These are phyloP conservation scores for Anomalospiza imberbis DNA, from an alignment of 2,797 vertebrate genomes.

Conservation along the genomic window DNA sequence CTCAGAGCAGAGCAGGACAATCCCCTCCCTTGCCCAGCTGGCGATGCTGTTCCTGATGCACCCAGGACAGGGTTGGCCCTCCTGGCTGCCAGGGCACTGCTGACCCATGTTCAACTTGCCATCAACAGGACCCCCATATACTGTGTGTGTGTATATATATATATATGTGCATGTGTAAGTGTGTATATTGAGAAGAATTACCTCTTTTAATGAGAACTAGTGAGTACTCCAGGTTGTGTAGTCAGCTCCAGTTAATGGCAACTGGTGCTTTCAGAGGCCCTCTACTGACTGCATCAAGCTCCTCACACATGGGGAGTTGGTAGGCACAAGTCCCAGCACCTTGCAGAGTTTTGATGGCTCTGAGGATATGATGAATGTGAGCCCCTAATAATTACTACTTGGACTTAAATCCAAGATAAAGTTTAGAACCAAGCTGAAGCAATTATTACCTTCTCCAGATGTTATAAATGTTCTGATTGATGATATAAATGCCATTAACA, in stretches of 20 bases:
- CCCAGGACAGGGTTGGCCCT: fast-evolving
- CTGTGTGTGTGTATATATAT: too few species aligned
- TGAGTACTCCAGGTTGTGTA: neutral
- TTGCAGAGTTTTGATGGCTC: neutral
- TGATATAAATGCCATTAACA: neutral
- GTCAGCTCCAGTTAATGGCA: neutral
- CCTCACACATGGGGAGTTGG: fast-evolving
- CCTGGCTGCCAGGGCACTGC: neutral
- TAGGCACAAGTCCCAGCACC: neutral
- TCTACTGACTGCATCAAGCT: neutral
- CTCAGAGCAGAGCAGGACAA: fast-evolving
- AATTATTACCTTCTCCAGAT: neutral
- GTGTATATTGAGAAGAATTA: neutral
- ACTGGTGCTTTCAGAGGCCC: neutral
- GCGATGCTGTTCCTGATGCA: fast-evolving
- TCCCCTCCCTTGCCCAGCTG: fast-evolving
- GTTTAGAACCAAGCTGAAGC: neutral
- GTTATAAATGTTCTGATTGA: neutral
- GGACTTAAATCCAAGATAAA: neutral
- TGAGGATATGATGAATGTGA: neutral
- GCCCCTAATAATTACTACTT: neutral
- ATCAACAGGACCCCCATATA: fast-evolving
- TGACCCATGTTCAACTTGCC: neutral
- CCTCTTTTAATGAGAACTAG: neutral
- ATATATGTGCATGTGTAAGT: fast-evolving